These are phyloP conservation scores for Gryllus longicercus DNA, from an alignment of 2,888 invertebrate species.

Conservation along the genomic window DNA sequence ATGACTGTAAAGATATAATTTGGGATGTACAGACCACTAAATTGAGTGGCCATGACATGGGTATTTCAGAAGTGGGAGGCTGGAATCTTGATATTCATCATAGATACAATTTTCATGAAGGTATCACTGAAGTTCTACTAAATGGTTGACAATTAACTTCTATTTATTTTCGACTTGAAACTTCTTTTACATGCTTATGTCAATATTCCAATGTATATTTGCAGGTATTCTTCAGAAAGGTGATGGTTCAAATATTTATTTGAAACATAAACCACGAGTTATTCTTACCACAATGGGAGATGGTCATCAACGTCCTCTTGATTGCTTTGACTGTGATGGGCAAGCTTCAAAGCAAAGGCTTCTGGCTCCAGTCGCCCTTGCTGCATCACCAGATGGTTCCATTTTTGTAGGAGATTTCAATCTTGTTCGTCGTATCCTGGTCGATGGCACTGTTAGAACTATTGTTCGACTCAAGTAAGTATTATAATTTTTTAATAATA, in stretches of 20 bases:
- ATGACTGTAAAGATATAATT: conserved; percentile 84
- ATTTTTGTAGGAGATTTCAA: conserved; percentile 95
- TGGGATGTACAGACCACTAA: conserved; percentile 97
- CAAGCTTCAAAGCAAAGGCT: conserved; percentile 75
- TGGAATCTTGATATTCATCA: conserved; percentile 99
- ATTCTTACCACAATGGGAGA: conserved; percentile 90
- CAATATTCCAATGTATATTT: conserved; percentile 35
- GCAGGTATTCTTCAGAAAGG: conserved; percentile 92
- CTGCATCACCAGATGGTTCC: conserved; percentile 88
- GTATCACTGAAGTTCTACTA: conserved; percentile 46
- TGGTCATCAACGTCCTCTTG: conserved; percentile 81
- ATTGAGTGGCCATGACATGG: conserved; percentile 93
- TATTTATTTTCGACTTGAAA: too few species aligned
- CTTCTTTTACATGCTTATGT: too few species aligned
- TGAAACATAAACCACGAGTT: conserved; percentile 88
- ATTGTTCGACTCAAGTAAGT: conserved; percentile 78
- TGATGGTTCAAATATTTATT: conserved; percentile 91
- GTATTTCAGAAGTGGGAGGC: conserved; percentile 93
- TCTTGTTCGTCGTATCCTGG: conserved; percentile 79
- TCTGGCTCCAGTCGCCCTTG: conserved; percentile 87
- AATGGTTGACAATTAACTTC: too few species aligned
- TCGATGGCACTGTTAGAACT: conserved; percentile 78
- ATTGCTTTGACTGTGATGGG: conserved; percentile 79
- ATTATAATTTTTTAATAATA: conserved; percentile 19
- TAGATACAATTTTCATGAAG: conserved; percentile 96